Base-by-base conservation (phyloP, 2,113 vertebrate genomes). In the Trochalopteron elliotii region DNA sequence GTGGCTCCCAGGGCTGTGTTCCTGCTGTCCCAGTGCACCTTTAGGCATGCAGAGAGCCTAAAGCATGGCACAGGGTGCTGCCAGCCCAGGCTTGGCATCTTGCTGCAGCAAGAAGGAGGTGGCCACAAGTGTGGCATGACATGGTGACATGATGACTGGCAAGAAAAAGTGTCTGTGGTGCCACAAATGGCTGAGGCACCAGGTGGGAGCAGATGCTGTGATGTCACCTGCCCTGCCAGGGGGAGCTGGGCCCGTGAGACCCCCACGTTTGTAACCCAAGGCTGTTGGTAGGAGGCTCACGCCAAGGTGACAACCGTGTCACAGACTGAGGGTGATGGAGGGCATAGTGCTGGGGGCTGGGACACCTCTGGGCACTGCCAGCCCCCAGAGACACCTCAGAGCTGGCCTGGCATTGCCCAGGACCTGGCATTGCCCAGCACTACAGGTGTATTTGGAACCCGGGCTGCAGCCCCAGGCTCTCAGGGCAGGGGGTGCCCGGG, bases 381-480 rank as follows among this genome's bases (percentile, higher is more conserved):
- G 63, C 33, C 50, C n/a, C n/a, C 52, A 27, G 56, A 40, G n/a
- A 67, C 35, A 12, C 22, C 1, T 12, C 30, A 5, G 56, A 40
- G 44, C 31, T 3, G 0, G 35, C 3, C 18, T 7, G 22, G 55
- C 52, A 33, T 6, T 0, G 4, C 23, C 30, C 17, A 2, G 45
- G 12, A 52, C n/a, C n/a, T n/a, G n/a, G n/a, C n/a, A n/a, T n/a
- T n/a, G n/a, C n/a, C 0, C 2, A 47, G 40, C 64, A 7, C 24
- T 13, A 14, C 30, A 5, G 42, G 27, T 2, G 25, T 8, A 31
- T 9, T 55, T 30, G 20, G 13, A 37, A 17, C 9, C 25, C 56
- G 3, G 23, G 28, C 37, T 4, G 13, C 8, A 12, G 30, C 3
- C 20, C 7, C n/a, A 17, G 12, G 37, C 2, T n/a, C 35, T 15